phyloP scores from a whole-genome alignment of 2,888 invertebrate genomes.

The Agriopis aurantiaria region DNA sequence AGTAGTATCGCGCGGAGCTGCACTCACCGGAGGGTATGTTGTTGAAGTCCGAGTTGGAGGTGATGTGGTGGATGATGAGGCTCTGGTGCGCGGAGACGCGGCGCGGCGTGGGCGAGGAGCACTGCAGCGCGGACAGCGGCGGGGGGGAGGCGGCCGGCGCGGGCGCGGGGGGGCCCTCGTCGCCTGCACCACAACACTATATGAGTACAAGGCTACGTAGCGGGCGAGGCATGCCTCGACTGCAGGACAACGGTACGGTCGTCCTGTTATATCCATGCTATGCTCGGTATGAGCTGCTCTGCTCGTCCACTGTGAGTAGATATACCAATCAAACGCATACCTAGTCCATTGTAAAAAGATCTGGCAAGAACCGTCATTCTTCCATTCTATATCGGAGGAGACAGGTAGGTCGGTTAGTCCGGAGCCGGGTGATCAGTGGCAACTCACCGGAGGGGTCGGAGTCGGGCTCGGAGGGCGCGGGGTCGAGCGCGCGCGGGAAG shows the following conservation, averaged over 20 bases:
- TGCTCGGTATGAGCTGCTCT: no score
- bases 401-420: no score
- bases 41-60: conserved; percentile 82
- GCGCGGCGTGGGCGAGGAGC: conserved; percentile 81
- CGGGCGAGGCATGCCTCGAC: not conserved
- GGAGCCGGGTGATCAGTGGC: not conserved
- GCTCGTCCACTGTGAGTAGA: no score
- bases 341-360: no score
- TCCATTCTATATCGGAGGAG: no score
- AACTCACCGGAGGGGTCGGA: conserved; percentile 22
- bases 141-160: conserved; percentile 64
- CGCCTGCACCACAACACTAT: not conserved
- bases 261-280: no score
- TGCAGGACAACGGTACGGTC: not conserved
- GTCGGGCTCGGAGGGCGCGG: conserved; percentile 21
- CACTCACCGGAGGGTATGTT: conserved; percentile 75
- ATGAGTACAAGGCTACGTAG: not conserved
- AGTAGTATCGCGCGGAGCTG: no score
- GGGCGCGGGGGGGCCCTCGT: conserved; percentile 26
- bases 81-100: conserved; percentile 82
- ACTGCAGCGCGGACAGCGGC: conserved; percentile 81
- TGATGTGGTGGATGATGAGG: conserved; percentile 83
- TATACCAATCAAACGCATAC: no score
- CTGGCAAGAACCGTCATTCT: no score
- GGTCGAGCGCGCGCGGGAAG: conserved; percentile 65